Evolutionary conservation across 2,888 invertebrate species (phyloP), one percentile per base, ranked within the genome.

Genomic region (Orthonevra nobilis): DNA sequence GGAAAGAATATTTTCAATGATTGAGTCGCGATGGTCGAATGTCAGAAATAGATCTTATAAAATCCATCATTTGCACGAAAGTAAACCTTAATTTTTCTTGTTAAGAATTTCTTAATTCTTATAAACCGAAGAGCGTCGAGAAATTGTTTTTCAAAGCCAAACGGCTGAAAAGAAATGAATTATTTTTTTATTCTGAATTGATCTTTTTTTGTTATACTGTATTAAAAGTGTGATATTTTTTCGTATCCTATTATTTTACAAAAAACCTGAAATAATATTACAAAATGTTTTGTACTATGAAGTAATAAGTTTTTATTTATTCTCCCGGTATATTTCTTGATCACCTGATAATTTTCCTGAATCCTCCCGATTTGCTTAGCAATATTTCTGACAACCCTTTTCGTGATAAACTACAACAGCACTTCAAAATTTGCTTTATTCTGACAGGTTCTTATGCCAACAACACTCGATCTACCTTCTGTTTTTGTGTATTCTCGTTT

Each of bases 1-100:
- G 40, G 40, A 42, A 42, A 3, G 42, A 42, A 42, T 23, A 23
- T 42, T 42, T 42, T 10, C 6, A n/a, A 42, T 42, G 42, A 23
- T 40, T 40, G n/a, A 30, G 30, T 30, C 30, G 10, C 30, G 9
- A 30, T n/a, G 30, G 30, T 30, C 30, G n/a, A 32, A 32, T 32
- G 12, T 12, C 32, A 32, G 32, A 32, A 32, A 23, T 23, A 17
- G 38, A 12, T 40, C 0, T 4, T 4, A 23, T 23, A 4, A 3
- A 23, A 23, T 23, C 3, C 3, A 23, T 5, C 5, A 23, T 23
- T 23, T 23, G 23, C 3, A 23, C 23, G 23, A 23, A 23, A 23
- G 5, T 23, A 3, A 23, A 23, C 5, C 5, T 23, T 23, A 1
- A 36, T 36, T 36, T 15, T 36, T 36, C 36, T 36, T 36, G 36